Conservation (phyloP, 2,113 vertebrate species). For the Grallaria varia region DNA sequence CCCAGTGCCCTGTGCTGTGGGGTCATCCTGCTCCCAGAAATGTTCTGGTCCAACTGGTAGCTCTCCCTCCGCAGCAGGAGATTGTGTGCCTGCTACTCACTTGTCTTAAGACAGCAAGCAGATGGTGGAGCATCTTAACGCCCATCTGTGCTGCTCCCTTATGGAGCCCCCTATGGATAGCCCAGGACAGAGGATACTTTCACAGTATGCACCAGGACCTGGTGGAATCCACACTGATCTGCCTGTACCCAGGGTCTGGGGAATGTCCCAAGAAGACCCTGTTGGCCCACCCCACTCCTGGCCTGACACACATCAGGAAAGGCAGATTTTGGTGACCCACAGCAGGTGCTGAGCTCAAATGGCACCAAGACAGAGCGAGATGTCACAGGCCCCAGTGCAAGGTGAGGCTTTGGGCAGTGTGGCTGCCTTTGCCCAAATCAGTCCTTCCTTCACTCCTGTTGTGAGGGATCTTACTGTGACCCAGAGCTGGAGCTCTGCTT, state of each 20-base stretch:
- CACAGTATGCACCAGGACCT: not conserved
- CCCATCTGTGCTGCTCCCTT: not conserved
- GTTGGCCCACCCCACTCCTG: not conserved
- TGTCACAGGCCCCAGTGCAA: not conserved
- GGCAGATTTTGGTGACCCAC: not conserved
- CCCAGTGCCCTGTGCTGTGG: rapidly evolving
- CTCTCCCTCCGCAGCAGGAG: not conserved
- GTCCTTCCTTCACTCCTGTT: not conserved
- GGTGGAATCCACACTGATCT: not conserved
- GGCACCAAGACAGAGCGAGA: not conserved
- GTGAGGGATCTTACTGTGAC: rapidly evolving
- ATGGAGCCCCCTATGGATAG: not conserved
- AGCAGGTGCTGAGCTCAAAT: rapidly evolving
- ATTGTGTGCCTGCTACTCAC: not conserved
- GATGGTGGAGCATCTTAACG: not conserved
- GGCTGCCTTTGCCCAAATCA: not conserved
- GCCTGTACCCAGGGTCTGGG: not conserved
- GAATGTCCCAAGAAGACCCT: not conserved
- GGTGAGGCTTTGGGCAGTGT: not conserved
- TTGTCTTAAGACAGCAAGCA: not conserved
- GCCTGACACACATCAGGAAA: not conserved
- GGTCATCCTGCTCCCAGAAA: not conserved
- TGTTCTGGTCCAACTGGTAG: not conserved
- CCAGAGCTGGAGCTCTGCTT: not conserved
- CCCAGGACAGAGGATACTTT: not conserved